Percentiles rank a stretch among this genome's conserved stretches.
phyloP scores from a whole-genome alignment of 2,888 invertebrate genomes.

The Drosophila robusta region DNA sequence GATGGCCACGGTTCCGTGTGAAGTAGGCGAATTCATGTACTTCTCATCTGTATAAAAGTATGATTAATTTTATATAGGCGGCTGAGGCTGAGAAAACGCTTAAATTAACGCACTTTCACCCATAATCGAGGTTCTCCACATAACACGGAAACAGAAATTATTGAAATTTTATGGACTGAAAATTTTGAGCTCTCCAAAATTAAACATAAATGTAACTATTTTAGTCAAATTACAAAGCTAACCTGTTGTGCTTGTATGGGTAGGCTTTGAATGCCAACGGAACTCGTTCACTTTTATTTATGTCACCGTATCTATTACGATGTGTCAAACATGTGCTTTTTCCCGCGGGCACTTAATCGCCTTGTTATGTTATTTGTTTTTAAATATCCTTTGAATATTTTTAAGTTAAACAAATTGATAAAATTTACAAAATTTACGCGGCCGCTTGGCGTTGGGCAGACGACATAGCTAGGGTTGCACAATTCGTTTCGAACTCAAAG shows the following conservation, averaged over 20 bases:
- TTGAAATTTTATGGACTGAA: slow-evolving; percentile 18
- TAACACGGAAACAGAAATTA: neutral
- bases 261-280: slow-evolving; percentile 37
- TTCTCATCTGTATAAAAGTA: neutral
- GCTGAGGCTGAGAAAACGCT: neutral
- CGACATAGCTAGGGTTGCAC: slow-evolving; percentile 5
- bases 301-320: neutral
- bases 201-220: slow-evolving; percentile 13
- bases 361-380: too few species aligned
- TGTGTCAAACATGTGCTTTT: neutral
- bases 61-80: neutral
- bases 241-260: slow-evolving; percentile 25
- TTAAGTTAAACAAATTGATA: neutral
- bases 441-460: slow-evolving; percentile 25
- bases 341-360: neutral
- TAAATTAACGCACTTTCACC: slow-evolving; percentile 26
- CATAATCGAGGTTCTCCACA: slow-evolving; percentile 13
- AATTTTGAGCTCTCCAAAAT: slow-evolving; percentile 42
- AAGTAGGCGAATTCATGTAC: slow-evolving; percentile 5
- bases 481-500: neutral
- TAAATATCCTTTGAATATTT: too few species aligned
- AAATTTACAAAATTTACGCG: slow-evolving; percentile 27
- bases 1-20: neutral
- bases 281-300: slow-evolving; percentile 20
- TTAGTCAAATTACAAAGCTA: slow-evolving; percentile 33